Base-by-base conservation (phyloP, 1,140 invertebrate genomes). In the Dufourea novaeangliae region DNA sequence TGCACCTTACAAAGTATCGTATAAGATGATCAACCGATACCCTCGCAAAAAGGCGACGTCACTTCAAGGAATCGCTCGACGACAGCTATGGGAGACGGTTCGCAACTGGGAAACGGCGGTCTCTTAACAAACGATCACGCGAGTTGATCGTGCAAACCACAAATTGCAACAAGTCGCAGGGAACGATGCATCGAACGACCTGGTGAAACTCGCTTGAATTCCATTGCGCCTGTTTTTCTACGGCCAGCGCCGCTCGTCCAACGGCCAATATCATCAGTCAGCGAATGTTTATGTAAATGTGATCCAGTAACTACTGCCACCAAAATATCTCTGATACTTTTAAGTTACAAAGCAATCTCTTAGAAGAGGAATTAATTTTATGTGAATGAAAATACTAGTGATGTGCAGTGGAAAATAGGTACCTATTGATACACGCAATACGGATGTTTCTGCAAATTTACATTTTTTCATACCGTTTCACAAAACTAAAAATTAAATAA, bases 101-200 rank as follows among this genome's bases (percentile, higher is more conserved):
- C 37, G 59, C 62, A 67, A 75, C 69, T 52, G 67, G 50, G 46
- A 69, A 69, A 62, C 32, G 34, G 22, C 34, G 67, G 52, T 39
- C 63, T 75, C 37, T 75, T 61, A 61, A 68, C 63, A 64, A 83
- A 73, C 79, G 73, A 81, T 81, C 73, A 59, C 32, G 73, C 68
- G 57, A 77, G 32, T 46, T 61, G 66, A 78, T 83, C 72, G 62
- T 34, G 20, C 76, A 37, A 32, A 80, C 61, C 78, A 46, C 68
- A 80, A 83, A 78, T 80, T 78, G 73, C 68, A n/a, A 63, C 52
- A 22, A 44, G 32, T n/a, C 25, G 59, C 29, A 29, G 44, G 41
- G 61, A 46, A 44, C 41, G 46, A 50, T n/a, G 46, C 76, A 29
- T 54, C 59, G 34, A 72, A 4, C 37, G 37, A 34, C 44, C 20